Conservation (phyloP, 1,140 invertebrate genomes). For the Heliconius hermathena region DNA sequence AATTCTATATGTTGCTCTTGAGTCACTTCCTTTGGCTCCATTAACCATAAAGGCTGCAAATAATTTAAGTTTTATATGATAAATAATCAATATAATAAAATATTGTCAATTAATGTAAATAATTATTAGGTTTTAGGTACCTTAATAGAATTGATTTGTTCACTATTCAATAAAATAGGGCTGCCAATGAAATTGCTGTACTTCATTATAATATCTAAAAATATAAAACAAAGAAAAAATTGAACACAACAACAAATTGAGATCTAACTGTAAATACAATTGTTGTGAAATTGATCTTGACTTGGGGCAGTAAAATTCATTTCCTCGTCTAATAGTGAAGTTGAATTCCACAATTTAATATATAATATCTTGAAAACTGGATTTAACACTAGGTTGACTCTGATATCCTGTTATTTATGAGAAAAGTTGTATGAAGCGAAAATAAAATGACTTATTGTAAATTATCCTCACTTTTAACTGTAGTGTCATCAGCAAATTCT, state of each 20-base stretch:
- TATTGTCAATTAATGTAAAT: background rate
- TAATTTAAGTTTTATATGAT: slow-evolving; percentile 19
- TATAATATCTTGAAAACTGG: no score
- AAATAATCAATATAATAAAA: background rate
- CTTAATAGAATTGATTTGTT: slow-evolving; percentile 92
- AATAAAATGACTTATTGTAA: background rate
- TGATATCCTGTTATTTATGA: no score
- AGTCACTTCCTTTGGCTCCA: slow-evolving; percentile 94
- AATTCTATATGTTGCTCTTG: slow-evolving; percentile 95
- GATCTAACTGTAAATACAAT: background rate
- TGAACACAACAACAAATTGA: slow-evolving; percentile 16
- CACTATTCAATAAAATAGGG: slow-evolving; percentile 95
- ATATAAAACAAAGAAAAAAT: slow-evolving; percentile 37
- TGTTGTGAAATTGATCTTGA: no score
- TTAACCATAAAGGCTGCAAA: slow-evolving; percentile 94
- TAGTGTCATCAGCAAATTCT: slow-evolving; percentile 94
- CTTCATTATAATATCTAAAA: slow-evolving; percentile 93
- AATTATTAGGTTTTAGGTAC: slow-evolving; percentile 73
- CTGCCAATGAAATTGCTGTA: slow-evolving; percentile 98
- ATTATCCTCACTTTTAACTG: slow-evolving; percentile 85
- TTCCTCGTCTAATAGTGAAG: no score
- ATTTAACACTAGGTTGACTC: no score
- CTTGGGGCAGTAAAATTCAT: no score
- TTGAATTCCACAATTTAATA: no score
- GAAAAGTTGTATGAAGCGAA: background rate